A percentile compares a stretch with the other conserved stretches of the same genome.
Conservation (phyloP, 2,797 vertebrate genomes). For the Danio tinwini region DNA sequence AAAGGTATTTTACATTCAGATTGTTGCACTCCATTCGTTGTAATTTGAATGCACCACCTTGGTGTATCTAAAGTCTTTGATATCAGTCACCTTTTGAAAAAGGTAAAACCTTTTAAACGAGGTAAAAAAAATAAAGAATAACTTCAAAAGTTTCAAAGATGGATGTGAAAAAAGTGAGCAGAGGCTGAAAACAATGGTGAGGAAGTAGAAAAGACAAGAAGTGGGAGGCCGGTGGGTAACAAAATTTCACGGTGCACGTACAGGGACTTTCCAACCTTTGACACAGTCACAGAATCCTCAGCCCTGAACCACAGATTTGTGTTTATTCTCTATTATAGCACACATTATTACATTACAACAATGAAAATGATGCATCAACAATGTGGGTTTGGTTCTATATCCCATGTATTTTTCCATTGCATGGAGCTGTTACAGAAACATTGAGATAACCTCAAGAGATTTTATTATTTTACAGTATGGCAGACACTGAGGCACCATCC, state of each 20-base stretch:
- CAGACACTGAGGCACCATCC: conserved; percentile 65
- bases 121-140: neutral
- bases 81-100: neutral
- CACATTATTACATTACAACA: conserved; percentile 42
- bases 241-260: conserved; percentile 16
- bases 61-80: no score
- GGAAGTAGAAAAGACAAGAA: conserved; percentile 21
- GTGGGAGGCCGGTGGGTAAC: conserved; percentile 1
- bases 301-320: conserved; percentile 12
- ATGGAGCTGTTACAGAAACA: conserved; percentile 19
- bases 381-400: conserved; percentile 28
- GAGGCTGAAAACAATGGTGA: conserved; percentile 7
- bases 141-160: neutral
- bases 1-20: no score
- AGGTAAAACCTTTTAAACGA: no score
- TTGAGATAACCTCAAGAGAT: conserved; percentile 3
- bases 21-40: no score
- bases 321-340: conserved; percentile 27
- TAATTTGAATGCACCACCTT: no score
- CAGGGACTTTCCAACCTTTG: conserved; percentile 40
- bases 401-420: conserved; percentile 19
- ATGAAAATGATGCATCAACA: conserved; percentile 28
- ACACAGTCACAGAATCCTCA: conserved; percentile 25
- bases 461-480: conserved; percentile 62
- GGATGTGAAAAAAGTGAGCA: neutral